Evolutionary conservation across 37 sponge, comb jelly and placozoan genomes (phyloP).

Genomic region (Mnemiopsis leidyi): DNA sequence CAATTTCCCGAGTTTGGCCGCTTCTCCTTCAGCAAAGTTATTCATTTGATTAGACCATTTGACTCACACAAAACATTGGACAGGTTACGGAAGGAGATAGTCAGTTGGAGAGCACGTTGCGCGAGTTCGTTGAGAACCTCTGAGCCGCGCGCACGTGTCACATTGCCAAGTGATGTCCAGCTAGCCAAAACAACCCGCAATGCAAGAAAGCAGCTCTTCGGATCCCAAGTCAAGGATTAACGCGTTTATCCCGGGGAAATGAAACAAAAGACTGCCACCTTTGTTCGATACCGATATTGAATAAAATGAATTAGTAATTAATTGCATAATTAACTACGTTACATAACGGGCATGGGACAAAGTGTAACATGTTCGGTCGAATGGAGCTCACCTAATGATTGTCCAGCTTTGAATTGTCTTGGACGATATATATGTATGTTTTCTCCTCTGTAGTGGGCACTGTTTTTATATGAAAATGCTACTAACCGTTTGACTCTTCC

Average conservation of each 20-base stretch:
- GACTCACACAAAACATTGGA: neutral
- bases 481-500: neutral
- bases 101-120: neutral
- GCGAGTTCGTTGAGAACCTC: slow-evolving; percentile 46
- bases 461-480: neutral
- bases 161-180: neutral
- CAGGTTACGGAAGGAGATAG: neutral
- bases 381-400: neutral
- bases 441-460: neutral
- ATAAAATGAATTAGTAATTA: neutral
- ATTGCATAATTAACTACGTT: neutral
- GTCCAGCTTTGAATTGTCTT: neutral
- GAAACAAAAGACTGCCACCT: neutral
- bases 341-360: neutral
- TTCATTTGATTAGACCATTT: neutral
- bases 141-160: slow-evolving; percentile 4
- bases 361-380: neutral
- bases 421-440: neutral
- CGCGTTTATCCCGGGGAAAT: neutral
- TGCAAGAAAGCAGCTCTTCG: neutral
- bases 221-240: neutral
- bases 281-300: neutral
- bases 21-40: too few species aligned
- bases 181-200: too few species aligned
- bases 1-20: neutral